Evolutionary conservation across 2,113 vertebrate genomes (phyloP).

Genomic region (Propithecus coquereli): DNA sequence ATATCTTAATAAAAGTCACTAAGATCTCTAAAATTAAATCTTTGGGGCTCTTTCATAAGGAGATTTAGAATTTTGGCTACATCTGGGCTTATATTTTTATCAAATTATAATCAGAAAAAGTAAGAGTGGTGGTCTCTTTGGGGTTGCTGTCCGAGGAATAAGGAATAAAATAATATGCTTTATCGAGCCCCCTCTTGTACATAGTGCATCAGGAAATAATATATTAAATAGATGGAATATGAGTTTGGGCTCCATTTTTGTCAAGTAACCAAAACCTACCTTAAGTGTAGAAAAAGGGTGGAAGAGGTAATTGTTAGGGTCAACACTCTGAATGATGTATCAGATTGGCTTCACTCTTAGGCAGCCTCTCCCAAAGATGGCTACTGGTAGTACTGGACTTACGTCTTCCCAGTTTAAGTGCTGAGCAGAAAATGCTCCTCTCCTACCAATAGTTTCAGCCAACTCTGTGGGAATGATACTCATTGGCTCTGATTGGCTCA

Average conservation of each 20-base stretch:
- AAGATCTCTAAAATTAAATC: background rate
- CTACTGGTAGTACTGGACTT: background rate
- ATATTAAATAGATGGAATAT: background rate
- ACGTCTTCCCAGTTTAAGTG: background rate
- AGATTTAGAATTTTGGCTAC: background rate
- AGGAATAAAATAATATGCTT: background rate
- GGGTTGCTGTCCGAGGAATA: background rate
- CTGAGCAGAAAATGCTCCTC: background rate
- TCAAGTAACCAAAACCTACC: background rate
- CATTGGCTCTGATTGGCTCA: background rate
- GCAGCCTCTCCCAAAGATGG: background rate
- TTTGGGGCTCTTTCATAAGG: background rate
- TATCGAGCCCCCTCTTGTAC: background rate
- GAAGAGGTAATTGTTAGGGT: background rate
- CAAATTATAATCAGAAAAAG: background rate
- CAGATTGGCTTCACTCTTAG: background rate
- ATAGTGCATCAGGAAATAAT: background rate
- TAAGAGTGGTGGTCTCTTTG: background rate
- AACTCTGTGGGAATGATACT: background rate
- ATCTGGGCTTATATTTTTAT: slow-evolving; percentile 1
- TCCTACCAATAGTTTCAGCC: background rate
- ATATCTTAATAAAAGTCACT: background rate
- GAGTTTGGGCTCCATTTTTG: background rate
- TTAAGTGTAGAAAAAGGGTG: background rate
- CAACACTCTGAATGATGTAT: background rate